Base-by-base conservation (phyloP, 2,113 vertebrate genomes). In the Rhinolophus ferrumequinum region DNA sequence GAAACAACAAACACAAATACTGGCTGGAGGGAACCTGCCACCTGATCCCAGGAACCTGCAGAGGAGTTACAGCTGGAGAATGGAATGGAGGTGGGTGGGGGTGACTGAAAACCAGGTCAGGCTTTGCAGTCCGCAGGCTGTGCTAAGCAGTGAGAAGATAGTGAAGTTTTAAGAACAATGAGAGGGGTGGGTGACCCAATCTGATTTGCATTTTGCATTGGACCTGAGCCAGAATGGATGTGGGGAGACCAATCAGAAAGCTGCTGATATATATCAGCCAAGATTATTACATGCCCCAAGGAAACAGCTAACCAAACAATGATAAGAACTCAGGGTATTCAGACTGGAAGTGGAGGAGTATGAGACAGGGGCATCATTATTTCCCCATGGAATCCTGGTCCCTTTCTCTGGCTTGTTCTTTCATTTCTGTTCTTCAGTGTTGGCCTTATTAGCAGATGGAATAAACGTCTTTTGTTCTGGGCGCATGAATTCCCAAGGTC, bases 21-120 rank as follows among this genome's bases (percentile, higher is more conserved):
- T 60, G 77, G 38, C 28, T 66, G 7, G 10, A 19, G 30, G 26
- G 60, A 70, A 1, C 4, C 38, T 50, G 12, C 15, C 33, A 0
- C 3, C 35, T 13, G 21, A 41, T 18, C 28, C 28, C 18, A 35
- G 73, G 33, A 58, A 22, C 4, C 18, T 3, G 12, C 47, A 24
- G 4, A 72, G n/a, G 16, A 18, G 4, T 1, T 15, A 2, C 14
- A 41, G 26, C 10, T 75, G n/a, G 44, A 76, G 24, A 21, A 44
- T 1, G 33, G 38, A 47, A 13, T 0, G 6, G 12, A 38, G 4
- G 47, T 3, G 8, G 3, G 4, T 28, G 47, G 4, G 1, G n/a
- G 5, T 2, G 56, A 13, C 50, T n/a, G 0, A 24, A 38, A 28
- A 33, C 24, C 19, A 30, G 26, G 10, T 24, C 12, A 22, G 38